Conservation (phyloP, 53 echinoderm and acorn worm genomes). For the Echinarachnius parma region DNA sequence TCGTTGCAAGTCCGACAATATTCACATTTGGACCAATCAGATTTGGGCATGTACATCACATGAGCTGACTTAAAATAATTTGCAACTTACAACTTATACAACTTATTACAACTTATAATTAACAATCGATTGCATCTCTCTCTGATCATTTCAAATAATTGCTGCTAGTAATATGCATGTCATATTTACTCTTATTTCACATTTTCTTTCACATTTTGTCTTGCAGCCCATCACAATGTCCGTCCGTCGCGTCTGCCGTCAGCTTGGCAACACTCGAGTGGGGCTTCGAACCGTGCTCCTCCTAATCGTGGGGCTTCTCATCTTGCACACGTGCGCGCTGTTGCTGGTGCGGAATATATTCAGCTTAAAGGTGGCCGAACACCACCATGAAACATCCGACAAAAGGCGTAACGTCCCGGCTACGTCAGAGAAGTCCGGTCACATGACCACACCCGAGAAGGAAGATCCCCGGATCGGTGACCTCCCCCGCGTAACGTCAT, state of each 20-base stretch:
- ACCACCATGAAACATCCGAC: neutral
- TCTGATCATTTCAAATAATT: no score
- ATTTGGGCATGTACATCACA: no score
- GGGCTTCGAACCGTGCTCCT: constrained; percentile 46
- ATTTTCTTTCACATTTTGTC: neutral
- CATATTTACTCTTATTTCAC: neutral
- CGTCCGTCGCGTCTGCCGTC: constrained; percentile 1
- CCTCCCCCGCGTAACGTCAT: neutral
- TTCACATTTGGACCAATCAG: no score
- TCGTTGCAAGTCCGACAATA: no score
- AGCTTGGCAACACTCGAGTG: constrained; percentile 19
- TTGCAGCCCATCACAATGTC: constrained; percentile 2
- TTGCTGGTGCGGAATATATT: constrained; percentile 41
- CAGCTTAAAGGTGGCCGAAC: neutral
- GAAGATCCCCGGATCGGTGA: neutral
- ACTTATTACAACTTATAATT: no score
- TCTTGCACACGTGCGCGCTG: constrained; percentile 45
- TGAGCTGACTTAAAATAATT: no score
- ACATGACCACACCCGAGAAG: neutral
- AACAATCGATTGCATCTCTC: no score
- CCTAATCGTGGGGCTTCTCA: constrained; percentile 37
- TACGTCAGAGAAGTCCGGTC: neutral
- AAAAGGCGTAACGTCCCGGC: constrained; percentile 1
- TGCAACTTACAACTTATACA: no score
- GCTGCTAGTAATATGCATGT: neutral